Evolutionary conservation across 2,797 vertebrate species (phyloP).

Genomic region (Falco peregrinus): DNA sequence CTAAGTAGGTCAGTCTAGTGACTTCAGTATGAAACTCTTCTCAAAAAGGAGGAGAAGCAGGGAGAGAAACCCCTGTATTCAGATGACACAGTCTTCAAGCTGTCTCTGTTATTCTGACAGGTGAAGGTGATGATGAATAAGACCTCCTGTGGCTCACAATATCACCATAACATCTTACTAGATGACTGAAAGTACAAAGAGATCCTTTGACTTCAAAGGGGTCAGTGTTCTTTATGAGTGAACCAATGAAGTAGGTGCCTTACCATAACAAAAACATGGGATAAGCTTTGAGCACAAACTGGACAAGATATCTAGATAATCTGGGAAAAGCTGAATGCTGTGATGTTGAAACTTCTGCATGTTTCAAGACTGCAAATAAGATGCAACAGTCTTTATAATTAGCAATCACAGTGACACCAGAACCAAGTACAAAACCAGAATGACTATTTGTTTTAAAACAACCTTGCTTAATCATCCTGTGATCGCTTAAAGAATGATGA

Average conservation of each 20-base stretch:
- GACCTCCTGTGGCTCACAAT: not conserved
- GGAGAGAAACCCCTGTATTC: not conserved
- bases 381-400: slow-evolving; percentile 30
- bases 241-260: not conserved
- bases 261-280: not conserved
- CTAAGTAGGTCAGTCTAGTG: not conserved
- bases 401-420: slow-evolving; percentile 53
- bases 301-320: not conserved
- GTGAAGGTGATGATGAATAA: not conserved
- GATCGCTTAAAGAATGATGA: slow-evolving; percentile 71
- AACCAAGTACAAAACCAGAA: slow-evolving; percentile 61
- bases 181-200: not conserved
- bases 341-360: not conserved
- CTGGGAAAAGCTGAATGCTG: not conserved
- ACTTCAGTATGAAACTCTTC: not conserved
- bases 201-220: not conserved
- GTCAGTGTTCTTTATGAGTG: not conserved
- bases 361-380: slow-evolving; percentile 59
- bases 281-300: not conserved
- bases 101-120: not conserved
- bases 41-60: not conserved
- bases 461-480: slow-evolving; percentile 64
- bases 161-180: not conserved
- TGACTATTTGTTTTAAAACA: slow-evolving; percentile 70
- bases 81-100: not conserved